These are phyloP conservation scores for Zoroaster sp. DNA, from an alignment of 53 echinoderm and acorn worm genomes.

Conservation along the genomic window DNA sequence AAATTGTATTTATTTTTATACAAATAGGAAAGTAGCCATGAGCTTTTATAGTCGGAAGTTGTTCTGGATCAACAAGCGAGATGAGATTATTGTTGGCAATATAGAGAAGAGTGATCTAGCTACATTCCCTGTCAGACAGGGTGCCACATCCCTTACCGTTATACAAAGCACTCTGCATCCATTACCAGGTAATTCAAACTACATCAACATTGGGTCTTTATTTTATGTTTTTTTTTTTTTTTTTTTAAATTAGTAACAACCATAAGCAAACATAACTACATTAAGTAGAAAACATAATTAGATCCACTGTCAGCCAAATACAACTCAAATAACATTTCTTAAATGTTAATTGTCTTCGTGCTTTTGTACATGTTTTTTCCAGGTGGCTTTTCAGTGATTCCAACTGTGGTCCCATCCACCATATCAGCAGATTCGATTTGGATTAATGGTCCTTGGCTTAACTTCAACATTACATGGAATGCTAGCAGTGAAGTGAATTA, in stretches of 20 bases:
- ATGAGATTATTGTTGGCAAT: constrained; percentile 64
- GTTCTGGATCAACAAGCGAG: constrained; percentile 79
- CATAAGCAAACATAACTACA: no score
- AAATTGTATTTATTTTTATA: no score
- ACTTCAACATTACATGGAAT: constrained; percentile 80
- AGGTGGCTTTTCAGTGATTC: constrained; percentile 67
- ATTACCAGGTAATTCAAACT: constrained; percentile 71
- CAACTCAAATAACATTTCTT: no score
- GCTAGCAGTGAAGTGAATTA: constrained; percentile 68
- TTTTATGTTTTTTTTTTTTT: background rate
- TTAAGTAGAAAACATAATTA: no score
- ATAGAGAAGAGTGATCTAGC: constrained; percentile 59
- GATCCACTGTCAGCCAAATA: no score
- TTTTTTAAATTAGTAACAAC: no score
- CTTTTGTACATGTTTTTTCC: background rate
- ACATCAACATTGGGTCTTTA: background rate
- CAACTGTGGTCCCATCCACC: constrained; percentile 67
- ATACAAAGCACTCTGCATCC: constrained; percentile 82
- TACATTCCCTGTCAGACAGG: constrained; percentile 40
- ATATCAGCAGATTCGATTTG: constrained; percentile 60
- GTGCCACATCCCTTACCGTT: constrained; percentile 63
- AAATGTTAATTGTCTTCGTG: no score
- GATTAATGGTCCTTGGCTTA: constrained; percentile 66
- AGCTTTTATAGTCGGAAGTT: constrained; percentile 88
- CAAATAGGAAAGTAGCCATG: constrained; percentile 71